These are phyloP conservation scores for Drosophila nigricruria DNA, from an alignment of 2,888 invertebrate genomes.

Conservation along the genomic window DNA sequence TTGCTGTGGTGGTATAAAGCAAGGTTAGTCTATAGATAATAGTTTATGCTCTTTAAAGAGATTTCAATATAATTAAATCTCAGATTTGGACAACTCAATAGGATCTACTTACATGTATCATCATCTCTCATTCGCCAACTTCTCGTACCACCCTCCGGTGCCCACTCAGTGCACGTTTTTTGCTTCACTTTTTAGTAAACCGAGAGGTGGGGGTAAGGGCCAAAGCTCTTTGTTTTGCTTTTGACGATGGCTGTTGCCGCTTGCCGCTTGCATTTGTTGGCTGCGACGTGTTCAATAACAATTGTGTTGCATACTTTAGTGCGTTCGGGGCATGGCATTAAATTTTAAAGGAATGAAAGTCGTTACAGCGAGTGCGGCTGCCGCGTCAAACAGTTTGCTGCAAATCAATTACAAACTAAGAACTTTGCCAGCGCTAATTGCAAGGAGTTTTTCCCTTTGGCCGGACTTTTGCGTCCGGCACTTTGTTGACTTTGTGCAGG, in stretches of 20 bases:
- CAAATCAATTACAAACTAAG: constrained; percentile 74
- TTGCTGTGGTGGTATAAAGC: not conserved
- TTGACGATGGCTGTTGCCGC: constrained; percentile 59
- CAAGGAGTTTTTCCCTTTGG: constrained; percentile 54
- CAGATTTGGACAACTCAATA: not conserved
- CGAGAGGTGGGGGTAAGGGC: constrained; percentile 34
- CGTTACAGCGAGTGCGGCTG: constrained; percentile 16
- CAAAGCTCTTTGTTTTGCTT: constrained; percentile 74
- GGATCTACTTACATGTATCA: not conserved
- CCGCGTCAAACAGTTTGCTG: constrained; percentile 73
- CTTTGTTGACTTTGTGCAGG: constrained; percentile 71
- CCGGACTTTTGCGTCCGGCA: constrained; percentile 40
- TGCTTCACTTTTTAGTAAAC: constrained; percentile 49
- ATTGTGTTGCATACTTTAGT: constrained; percentile 75
- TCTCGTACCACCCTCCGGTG: constrained; percentile 15
- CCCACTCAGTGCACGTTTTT: constrained; percentile 17
- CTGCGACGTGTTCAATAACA: constrained; percentile 73
- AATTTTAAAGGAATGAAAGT: constrained; percentile 62
- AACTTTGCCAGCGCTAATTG: constrained; percentile 73
- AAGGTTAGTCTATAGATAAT: not conserved
- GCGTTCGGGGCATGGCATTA: constrained; percentile 53
- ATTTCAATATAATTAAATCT: not conserved
- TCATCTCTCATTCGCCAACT: not conserved
- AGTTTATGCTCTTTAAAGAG: not conserved
- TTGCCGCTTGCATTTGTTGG: constrained; percentile 40